Conservation (phyloP, 2,888 invertebrate genomes). For the Leucania comma region DNA sequence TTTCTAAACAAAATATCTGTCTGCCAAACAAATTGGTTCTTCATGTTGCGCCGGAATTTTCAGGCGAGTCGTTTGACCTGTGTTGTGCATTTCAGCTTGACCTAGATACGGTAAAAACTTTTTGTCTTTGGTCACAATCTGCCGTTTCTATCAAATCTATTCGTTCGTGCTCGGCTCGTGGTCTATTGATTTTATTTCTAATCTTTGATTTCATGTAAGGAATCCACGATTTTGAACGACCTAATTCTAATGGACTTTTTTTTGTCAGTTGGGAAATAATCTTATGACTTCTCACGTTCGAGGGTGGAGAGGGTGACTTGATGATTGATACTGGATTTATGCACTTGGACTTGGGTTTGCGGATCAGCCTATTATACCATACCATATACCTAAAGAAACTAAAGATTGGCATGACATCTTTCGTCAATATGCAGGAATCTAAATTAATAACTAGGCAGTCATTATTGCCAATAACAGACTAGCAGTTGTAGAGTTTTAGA, state of each 20-base stretch:
- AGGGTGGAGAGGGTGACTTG: too few relatives aligned
- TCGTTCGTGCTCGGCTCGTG: conserved; percentile 27
- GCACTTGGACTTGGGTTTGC: background rate
- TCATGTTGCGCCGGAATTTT: conserved; percentile 50
- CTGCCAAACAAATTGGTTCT: conserved; percentile 56
- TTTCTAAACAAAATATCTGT: conserved; percentile 43
- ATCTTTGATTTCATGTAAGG: conserved; percentile 22
- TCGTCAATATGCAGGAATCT: too few relatives aligned
- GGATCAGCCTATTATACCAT: background rate
- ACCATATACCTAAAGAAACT: too few relatives aligned
- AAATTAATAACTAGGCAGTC: too few relatives aligned
- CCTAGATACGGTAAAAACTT: conserved; percentile 64
- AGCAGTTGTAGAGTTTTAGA: too few relatives aligned
- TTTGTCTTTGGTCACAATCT: conserved; percentile 52
- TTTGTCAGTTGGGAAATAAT: too few relatives aligned
- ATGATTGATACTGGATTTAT: too few relatives aligned
- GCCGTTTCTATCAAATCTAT: conserved; percentile 45
- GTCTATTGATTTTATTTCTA: conserved; percentile 15
- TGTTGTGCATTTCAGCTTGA: conserved; percentile 65
- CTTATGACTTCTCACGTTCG: too few relatives aligned
- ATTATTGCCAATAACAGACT: too few relatives aligned
- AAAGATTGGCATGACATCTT: too few relatives aligned
- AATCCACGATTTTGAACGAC: background rate
- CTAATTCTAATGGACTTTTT: background rate
- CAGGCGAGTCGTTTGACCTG: conserved; percentile 68